Conservation (phyloP, 1,140 invertebrate genomes). For the Papilio machaon region DNA sequence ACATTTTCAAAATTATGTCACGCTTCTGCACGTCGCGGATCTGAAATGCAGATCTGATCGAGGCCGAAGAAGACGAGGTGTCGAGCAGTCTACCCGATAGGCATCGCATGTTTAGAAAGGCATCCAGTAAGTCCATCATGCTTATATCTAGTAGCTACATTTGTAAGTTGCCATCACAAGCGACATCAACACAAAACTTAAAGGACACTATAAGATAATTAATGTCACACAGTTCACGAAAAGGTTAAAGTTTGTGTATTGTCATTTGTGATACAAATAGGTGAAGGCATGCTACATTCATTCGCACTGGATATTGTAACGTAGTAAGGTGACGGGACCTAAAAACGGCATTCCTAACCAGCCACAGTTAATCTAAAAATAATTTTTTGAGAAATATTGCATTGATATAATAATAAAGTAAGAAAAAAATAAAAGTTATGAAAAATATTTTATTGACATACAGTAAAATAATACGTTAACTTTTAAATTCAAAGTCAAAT, state of each 20-base stretch:
- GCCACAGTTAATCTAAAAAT: constrained; percentile 9
- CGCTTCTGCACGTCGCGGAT: constrained; percentile 61
- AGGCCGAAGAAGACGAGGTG: constrained; percentile 81
- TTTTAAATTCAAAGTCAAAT: constrained; percentile 1
- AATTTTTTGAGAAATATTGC: neutral
- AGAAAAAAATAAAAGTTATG: too few species aligned
- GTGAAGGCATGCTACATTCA: constrained; percentile 37
- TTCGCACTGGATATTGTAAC: constrained; percentile 28
- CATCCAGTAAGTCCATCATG: constrained; percentile 80
- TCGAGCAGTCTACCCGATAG: constrained; percentile 75
- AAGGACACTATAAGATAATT: constrained; percentile 4
- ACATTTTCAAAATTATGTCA: constrained; percentile 68
- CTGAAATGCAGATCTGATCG: constrained; percentile 79
- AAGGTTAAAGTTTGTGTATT: constrained; percentile 38
- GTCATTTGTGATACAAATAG: constrained; percentile 37
- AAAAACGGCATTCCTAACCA: constrained; percentile 37
- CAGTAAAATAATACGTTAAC: neutral
- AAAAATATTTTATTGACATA: neutral
- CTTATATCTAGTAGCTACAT: constrained; percentile 10
- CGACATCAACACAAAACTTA: constrained; percentile 22
- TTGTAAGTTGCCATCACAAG: constrained; percentile 20
- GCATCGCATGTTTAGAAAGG: constrained; percentile 76
- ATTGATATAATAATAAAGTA: neutral
- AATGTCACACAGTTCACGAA: constrained; percentile 26
- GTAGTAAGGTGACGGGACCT: constrained; percentile 30